A percentile compares a stretch with the other conserved stretches of the same genome.
Conservation (phyloP, 2,797 vertebrate genomes). For the Gallinago solitaria region DNA sequence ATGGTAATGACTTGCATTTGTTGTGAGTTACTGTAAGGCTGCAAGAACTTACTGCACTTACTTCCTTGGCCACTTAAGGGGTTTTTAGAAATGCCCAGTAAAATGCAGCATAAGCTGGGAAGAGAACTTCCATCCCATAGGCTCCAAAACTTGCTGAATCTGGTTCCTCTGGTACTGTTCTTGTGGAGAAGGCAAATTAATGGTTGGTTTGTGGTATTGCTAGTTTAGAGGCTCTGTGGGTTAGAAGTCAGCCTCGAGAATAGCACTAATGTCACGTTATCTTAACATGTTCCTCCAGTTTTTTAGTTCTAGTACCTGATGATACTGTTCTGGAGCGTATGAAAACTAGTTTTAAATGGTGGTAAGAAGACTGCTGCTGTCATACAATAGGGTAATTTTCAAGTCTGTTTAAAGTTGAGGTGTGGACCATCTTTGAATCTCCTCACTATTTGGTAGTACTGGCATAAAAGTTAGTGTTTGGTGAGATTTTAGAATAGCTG, state of each 20-base stretch:
- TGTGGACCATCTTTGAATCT: neutral
- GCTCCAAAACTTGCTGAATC: constrained; percentile 3
- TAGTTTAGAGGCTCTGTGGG: constrained; percentile 38
- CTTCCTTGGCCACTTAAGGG: neutral
- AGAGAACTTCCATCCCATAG: neutral
- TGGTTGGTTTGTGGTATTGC: constrained; percentile 49
- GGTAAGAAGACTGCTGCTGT: neutral
- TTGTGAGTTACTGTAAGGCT: neutral
- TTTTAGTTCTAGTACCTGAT: neutral
- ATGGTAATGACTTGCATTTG: neutral
- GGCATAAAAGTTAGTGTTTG: neutral
- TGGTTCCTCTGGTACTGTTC: neutral
- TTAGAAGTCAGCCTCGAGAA: constrained; percentile 1
- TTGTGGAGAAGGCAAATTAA: constrained; percentile 35
- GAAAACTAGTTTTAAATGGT: neutral
- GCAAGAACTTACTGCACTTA: neutral
- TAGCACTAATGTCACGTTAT: constrained; percentile 3
- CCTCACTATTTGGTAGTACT: neutral
- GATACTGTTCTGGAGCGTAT: neutral
- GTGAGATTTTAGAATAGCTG: neutral
- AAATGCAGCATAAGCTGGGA: neutral
- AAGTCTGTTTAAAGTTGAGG: neutral
- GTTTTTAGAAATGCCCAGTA: neutral
- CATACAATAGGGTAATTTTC: neutral
- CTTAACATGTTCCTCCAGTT: neutral